Evolutionary conservation across 2,797 vertebrate genomes (phyloP).

Genomic region (Megalops cyprinoides): DNA sequence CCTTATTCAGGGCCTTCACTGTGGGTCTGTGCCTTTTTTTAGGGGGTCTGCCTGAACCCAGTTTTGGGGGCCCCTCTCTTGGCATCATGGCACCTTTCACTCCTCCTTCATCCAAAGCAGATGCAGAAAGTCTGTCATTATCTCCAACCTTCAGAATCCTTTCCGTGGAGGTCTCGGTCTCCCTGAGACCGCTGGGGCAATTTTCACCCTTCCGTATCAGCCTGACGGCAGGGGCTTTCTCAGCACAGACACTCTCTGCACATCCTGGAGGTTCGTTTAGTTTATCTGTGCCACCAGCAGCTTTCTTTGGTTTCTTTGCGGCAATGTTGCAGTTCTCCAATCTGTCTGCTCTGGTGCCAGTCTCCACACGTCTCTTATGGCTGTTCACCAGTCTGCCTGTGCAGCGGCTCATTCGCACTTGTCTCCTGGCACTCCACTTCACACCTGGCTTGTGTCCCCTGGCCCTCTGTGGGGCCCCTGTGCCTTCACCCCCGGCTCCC

Average conservation of each 20-base stretch:
- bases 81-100: neutral
- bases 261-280: too few species aligned
- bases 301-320: neutral
- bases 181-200: too few species aligned
- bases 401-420: neutral
- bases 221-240: too few species aligned
- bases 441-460: neutral
- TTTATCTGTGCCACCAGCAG: neutral
- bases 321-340: neutral
- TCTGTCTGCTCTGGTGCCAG: neutral
- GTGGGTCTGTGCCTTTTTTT: constrained; percentile 25
- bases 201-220: neutral
- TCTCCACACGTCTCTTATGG: neutral
- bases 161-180: neutral
- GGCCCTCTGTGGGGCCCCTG: neutral
- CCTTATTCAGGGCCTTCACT: neutral
- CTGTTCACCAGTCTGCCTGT: neutral
- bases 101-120: neutral
- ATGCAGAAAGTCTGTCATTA: neutral
- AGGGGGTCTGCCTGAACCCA: constrained; percentile 50
- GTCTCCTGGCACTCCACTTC: neutral
- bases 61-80: neutral
- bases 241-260: constrained; percentile 11
- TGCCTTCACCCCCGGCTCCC: neutral
- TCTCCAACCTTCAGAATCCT: neutral